Conservation (phyloP, 2,888 invertebrate genomes). For the Caenorhabditis sp. region DNA sequence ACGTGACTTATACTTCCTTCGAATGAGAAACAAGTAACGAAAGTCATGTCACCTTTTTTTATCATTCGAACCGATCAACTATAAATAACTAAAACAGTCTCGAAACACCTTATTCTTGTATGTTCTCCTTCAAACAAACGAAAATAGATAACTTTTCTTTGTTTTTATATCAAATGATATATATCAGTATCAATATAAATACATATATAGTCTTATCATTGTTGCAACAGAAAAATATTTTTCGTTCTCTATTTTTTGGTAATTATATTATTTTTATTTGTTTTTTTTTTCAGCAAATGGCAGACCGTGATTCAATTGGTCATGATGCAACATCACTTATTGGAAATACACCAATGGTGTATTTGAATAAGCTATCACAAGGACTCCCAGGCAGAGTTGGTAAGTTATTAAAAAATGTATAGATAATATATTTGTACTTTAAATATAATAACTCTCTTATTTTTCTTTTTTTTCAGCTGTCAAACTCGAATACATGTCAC, state of each 20-base stretch:
- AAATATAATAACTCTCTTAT: no score
- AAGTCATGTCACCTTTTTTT: no score
- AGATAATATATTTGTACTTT: no score
- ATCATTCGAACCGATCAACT: no score
- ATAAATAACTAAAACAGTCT: no score
- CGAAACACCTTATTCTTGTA: no score
- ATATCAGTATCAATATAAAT: neutral
- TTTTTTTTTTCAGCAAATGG: constrained; percentile 42
- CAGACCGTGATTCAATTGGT: constrained; percentile 58
- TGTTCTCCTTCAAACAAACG: no score
- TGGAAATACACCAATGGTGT: constrained; percentile 70
- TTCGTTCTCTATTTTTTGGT: constrained; percentile 4
- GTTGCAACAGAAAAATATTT: neutral
- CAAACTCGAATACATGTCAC: constrained; percentile 69
- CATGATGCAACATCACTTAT: constrained; percentile 57
- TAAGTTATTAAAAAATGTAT: constrained; percentile 12
- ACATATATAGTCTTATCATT: neutral
- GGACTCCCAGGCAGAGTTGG: constrained; percentile 61
- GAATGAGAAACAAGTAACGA: no score
- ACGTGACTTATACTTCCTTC: no score
- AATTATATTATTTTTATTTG: neutral
- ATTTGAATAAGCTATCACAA: constrained; percentile 56
- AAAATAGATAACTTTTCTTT: no score
- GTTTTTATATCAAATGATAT: no score
- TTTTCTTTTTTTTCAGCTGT: constrained; percentile 59